Percentiles rank a stretch among this genome's conserved stretches.
Conservation (phyloP, 2,888 invertebrate genomes). For the Hyles lineata region DNA sequence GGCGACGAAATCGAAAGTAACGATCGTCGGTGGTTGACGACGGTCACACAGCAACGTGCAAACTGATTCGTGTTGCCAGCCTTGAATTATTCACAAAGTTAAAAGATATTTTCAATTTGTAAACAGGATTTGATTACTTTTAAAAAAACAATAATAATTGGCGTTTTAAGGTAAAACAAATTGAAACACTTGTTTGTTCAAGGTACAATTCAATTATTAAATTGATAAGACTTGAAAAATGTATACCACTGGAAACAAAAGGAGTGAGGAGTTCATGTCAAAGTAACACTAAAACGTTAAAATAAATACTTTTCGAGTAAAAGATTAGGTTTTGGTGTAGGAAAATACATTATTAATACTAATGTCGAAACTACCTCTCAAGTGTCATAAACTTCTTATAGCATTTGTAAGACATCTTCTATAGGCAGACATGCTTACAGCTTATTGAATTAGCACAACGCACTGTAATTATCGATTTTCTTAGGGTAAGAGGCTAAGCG, state of each 20-base stretch:
- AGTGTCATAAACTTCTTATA: background rate
- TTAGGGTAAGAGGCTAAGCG: no score
- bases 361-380: no score
- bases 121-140: background rate
- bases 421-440: background rate
- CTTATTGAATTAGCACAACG: constrained; percentile 3
- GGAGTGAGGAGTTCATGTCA: no score
- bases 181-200: no score
- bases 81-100: background rate
- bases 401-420: constrained; percentile 7
- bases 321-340: no score
- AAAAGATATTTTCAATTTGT: background rate
- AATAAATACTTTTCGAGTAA: background rate
- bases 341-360: no score
- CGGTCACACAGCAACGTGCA: constrained; percentile 16
- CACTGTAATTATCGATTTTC: background rate
- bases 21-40: constrained; percentile 35
- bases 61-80: constrained; percentile 16
- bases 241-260: no score
- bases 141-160: no score
- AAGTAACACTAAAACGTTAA: background rate
- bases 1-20: constrained; percentile 19
- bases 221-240: no score
- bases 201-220: no score
- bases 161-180: no score